phyloP scores from a whole-genome alignment of 2,113 vertebrate species.

The Cochlearius cochlearius region DNA sequence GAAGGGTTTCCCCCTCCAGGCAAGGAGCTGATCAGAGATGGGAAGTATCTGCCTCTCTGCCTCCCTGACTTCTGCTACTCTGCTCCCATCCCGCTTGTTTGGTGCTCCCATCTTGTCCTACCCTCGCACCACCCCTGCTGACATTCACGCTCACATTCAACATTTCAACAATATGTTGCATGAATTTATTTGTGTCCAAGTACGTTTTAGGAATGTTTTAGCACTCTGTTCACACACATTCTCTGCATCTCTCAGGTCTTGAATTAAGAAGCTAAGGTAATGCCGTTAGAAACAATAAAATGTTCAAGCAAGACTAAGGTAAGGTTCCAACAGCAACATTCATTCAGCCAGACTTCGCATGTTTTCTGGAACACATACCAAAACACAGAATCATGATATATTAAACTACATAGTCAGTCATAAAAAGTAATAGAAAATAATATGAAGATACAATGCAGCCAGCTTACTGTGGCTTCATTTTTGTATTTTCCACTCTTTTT shows the following conservation, averaged over 20 bases:
- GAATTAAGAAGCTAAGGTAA: neutral
- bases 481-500: neutral
- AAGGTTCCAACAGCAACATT: conserved; percentile 48
- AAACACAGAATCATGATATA: neutral
- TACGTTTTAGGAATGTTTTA: neutral
- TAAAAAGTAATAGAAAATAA: conserved; percentile 31
- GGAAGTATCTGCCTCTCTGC: neutral
- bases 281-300: conserved; percentile 13
- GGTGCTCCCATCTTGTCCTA: neutral
- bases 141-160: neutral
- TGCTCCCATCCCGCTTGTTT: neutral
- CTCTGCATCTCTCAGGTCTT: neutral
- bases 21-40: neutral
- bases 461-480: neutral
- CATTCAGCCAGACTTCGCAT: neutral
- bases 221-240: neutral
- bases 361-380: conserved; percentile 12
- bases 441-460: neutral
- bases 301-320: neutral
- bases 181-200: neutral
- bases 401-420: neutral
- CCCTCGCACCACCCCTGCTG: neutral
- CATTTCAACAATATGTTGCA: neutral
- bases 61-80: neutral
- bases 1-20: neutral